Base-by-base conservation (phyloP, 2,797 vertebrate genomes). In the Champsocephalus gunnari region DNA sequence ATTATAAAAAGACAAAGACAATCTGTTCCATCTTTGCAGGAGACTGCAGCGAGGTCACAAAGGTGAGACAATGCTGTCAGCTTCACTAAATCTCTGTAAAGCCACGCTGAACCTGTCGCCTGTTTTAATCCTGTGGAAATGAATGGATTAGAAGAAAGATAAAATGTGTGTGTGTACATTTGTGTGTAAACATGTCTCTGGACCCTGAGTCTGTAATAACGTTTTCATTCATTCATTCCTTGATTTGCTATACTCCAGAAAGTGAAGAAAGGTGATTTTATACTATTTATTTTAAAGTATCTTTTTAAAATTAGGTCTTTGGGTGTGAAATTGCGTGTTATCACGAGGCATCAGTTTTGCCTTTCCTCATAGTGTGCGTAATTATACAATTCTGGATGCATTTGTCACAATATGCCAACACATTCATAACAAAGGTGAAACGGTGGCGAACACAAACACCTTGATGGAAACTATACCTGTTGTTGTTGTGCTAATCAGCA, bases 121-220 rank as follows among this genome's bases (percentile, higher is more conserved):
- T 66, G 53, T 80, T 80, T 82, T 78, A 84, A 88, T 84, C 73
- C 62, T 16, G 21, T 56, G 59, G 24, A 70, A 82, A 87, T 81
- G 51, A 73, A 66, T 12, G 75, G 75, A 83, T 85, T 80, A 16
- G 54, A 48, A 21, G 12, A 75, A 70, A 50, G 11, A 34, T 51
- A 1, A 38, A 9, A 9, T 34, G 44, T 16, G 59, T 47, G 43
- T 51, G 41, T 57, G 38, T 10, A 2, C 38, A 17, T 70, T 19
- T 67, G 55, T 59, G 43, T 56, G 28, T 21, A 19, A 58, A 58
- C 44, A 62, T 17, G 53, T 7, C 1, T n/a, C 19, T 19, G 19
- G 19, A 19, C 19, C 19, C 19, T 19, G 19, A 19, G 19, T 19
- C 19, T 19, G 19, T 19, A 19, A 19, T 19, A 19, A 19, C 19